Evolutionary conservation across 2,113 vertebrate species (phyloP).

Genomic region (Thamnaconus septentrionalis): DNA sequence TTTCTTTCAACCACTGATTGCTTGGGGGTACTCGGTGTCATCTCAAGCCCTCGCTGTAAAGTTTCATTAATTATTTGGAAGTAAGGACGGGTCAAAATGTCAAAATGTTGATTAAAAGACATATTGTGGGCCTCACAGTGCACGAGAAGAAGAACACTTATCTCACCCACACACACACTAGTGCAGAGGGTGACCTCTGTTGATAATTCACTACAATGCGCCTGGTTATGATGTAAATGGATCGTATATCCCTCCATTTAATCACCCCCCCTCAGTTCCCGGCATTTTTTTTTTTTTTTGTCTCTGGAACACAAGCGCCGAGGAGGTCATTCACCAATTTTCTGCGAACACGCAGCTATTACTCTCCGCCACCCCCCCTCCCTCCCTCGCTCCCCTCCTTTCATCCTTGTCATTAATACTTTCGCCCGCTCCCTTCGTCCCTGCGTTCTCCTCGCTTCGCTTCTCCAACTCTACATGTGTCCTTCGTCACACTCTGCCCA

Average conservation of each 20-base stretch:
- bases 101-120: too few species aligned
- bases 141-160: neutral
- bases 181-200: conserved; percentile 39
- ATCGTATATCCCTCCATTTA: conserved; percentile 52
- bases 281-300: conserved; percentile 5
- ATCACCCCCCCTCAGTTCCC: conserved; percentile 41
- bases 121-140: too few species aligned
- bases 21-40: too few species aligned
- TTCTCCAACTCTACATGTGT: neutral
- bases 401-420: neutral
- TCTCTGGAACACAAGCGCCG: conserved; percentile 12
- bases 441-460: neutral
- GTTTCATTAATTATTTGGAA: too few species aligned
- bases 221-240: conserved; percentile 62
- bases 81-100: too few species aligned
- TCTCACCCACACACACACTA: neutral
- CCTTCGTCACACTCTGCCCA: neutral
- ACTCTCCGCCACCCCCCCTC: conserved; percentile 7
- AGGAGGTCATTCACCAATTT: conserved; percentile 57
- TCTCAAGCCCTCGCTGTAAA: too few species aligned
- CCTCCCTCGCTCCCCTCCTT: neutral
- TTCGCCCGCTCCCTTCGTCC: neutral
- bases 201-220: conserved; percentile 49
- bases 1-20: too few species aligned
- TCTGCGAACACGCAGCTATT: conserved; percentile 39